Conservation (phyloP, 2,888 invertebrate genomes). For the Leptopilina drosophilae region DNA sequence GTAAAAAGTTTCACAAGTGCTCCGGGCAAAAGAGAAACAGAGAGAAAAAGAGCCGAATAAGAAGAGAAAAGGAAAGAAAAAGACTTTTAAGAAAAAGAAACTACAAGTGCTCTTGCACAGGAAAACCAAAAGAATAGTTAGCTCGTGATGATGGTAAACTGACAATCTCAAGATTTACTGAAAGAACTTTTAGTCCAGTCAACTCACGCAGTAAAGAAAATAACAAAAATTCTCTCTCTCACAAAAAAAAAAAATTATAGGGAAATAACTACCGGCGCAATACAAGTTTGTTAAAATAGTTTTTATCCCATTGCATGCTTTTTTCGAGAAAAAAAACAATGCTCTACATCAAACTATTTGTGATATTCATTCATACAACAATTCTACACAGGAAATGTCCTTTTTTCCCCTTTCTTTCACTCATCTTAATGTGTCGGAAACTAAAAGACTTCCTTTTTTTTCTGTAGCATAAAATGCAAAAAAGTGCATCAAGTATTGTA, state of each 20-base stretch:
- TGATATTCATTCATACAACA: neutral
- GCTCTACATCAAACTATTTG: neutral
- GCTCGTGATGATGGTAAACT: slow-evolving; percentile 4
- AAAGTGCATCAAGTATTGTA: slow-evolving; percentile 18
- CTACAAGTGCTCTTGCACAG: neutral
- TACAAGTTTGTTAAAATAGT: neutral
- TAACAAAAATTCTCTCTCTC: slow-evolving; percentile 34
- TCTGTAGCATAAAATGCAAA: neutral
- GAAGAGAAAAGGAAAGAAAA: neutral
- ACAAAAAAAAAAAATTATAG: slow-evolving; percentile 22
- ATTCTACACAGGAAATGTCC: neutral
- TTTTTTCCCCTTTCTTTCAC: neutral
- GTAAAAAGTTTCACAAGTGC: slow-evolving; percentile 70
- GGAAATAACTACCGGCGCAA: slow-evolving; percentile 25
- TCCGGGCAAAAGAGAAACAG: slow-evolving; percentile 42
- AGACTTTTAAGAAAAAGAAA: slow-evolving; percentile 1
- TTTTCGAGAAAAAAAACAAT: neutral
- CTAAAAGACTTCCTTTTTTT: neutral
- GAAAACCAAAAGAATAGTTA: neutral
- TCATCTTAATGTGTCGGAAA: neutral
- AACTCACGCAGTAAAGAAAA: neutral
- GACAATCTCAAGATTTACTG: neutral
- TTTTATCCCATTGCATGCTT: neutral
- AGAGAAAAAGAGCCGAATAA: neutral
- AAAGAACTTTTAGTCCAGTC: slow-evolving; percentile 12